Conservation (phyloP, 2,113 vertebrate species). For the Calidris pugnax region DNA sequence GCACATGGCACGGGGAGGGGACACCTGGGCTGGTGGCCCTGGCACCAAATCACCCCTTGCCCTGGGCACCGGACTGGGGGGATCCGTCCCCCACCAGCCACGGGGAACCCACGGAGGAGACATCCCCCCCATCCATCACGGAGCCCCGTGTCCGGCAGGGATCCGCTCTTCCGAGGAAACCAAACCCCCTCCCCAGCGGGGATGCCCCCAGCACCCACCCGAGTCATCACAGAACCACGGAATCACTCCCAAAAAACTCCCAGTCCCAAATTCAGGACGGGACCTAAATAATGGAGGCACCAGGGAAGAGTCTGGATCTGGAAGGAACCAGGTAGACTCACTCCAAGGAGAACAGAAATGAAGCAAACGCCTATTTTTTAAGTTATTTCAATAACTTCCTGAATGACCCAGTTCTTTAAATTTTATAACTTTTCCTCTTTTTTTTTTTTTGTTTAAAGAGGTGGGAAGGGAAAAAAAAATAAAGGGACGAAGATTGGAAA, state of each 20-base stretch:
- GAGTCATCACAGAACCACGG: not conserved
- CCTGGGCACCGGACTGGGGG: accelerated
- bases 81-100: accelerated
- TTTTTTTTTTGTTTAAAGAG: conserved; percentile 22
- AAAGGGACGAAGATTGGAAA: conserved; percentile 44
- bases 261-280: not conserved
- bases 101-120: accelerated
- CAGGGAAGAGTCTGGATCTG: not conserved
- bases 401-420: conserved; percentile 24
- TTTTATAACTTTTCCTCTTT: conserved; percentile 15
- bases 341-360: not conserved
- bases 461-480: not conserved
- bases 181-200: not conserved
- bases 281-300: accelerated
- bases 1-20: accelerated
- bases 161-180: accelerated
- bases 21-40: accelerated
- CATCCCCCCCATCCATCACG: accelerated
- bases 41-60: not conserved
- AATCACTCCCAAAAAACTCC: not conserved
- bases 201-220: accelerated
- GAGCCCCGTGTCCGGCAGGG: accelerated
- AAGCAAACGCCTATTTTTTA: not conserved
- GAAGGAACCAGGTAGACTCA: not conserved
- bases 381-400: conserved; percentile 33